Base-by-base conservation (phyloP, 1,140 invertebrate species). In the Eurosta solidaginis region DNA sequence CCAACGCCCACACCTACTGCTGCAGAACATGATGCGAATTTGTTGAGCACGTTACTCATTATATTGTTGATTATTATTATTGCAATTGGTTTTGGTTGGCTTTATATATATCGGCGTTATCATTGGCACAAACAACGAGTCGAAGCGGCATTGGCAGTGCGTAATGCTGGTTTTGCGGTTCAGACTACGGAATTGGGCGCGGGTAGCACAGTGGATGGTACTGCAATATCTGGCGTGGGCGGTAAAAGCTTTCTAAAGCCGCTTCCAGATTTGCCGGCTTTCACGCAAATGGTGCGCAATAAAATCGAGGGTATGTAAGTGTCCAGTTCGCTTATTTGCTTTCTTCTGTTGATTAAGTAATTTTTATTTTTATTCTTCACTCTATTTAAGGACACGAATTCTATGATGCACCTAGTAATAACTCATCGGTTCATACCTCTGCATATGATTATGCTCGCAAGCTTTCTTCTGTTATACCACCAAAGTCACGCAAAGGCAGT, bases 291-390 rank as follows among this genome's bases (percentile, higher is more conserved):
- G 73, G 59, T 80, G 29, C 76, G 77, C 75, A 78, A 81, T 74
- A 81, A 78, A 77, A 86, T 83, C 81, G 85, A 87, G 68, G 85
- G 85, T 87, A 86, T 85, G 85, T 87, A 87, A 87, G 85, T 85
- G 85, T 79, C 78, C 50, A 42, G 20, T 10, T 40, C 2, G 5
- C 17, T 33, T 42, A 74, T 3, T 1, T 14, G 22, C 14, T 17
- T 14, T 5, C 10, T 12, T 6, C 22, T 36, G 33, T 27, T 3
- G 42, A 36, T 74, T 22, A 44, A 25, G 22, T 27, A 3, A 74
- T 63, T 81, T 42, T 78, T 79, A 25, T 54, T 40, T 47, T 47
- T 7, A 20, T 22, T 22, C 74, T 0, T 22, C n/a, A 25, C 20
- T 33, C 47, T n/a, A n/a, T n/a, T n/a, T n/a, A 79, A 85, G 82